Evolutionary conservation across 2,113 vertebrate species (phyloP).

Genomic region (Conger conger): DNA sequence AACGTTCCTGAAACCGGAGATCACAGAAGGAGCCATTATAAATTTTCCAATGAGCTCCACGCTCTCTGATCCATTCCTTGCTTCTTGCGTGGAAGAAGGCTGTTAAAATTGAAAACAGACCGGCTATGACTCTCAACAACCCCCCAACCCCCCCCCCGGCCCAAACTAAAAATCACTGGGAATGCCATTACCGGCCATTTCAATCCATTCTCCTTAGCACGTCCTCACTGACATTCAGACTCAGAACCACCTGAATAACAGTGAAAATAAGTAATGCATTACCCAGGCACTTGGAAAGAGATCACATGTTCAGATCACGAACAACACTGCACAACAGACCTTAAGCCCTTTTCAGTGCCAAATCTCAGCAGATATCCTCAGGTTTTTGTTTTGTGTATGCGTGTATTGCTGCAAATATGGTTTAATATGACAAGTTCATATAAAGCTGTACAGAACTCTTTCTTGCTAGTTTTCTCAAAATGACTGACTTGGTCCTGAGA

Average conservation of each 20-base stretch:
- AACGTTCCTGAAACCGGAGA: constrained; percentile 47
- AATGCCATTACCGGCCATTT: background rate
- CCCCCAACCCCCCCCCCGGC: constrained; percentile 48
- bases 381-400: background rate
- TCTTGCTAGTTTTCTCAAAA: background rate
- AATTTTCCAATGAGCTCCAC: constrained; percentile 21
- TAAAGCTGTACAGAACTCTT: background rate
- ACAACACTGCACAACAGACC: background rate
- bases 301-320: background rate
- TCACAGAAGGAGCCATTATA: constrained; percentile 27
- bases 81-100: constrained; percentile 22
- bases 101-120: constrained; percentile 73
- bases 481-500: background rate
- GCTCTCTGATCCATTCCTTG: constrained; percentile 6
- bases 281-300: background rate
- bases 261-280: background rate
- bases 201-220: constrained; percentile 42
- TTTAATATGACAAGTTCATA: constrained; percentile 3
- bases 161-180: constrained; percentile 22
- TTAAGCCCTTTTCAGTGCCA: background rate
- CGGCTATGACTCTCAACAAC: constrained; percentile 41
- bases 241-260: constrained; percentile 49
- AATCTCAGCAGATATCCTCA: background rate
- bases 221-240: constrained; percentile 41
- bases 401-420: constrained; percentile 1